phyloP scores from a whole-genome alignment of 2,888 invertebrate genomes.

The Lypha dubia region DNA sequence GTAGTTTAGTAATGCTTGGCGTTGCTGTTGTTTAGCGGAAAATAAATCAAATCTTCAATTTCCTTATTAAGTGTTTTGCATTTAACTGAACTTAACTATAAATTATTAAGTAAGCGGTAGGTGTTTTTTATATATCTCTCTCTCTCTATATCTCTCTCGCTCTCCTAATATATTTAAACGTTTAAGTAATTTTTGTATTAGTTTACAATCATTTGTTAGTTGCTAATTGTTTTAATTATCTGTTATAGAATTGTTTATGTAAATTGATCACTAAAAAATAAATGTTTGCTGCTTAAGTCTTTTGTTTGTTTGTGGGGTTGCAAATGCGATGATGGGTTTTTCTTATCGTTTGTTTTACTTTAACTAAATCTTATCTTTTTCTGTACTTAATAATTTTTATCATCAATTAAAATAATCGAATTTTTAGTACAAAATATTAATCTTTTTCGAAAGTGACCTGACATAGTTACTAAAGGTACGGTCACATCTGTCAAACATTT shows the following conservation, averaged over 20 bases:
- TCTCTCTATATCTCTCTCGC: too few relatives aligned
- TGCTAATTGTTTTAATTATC: slow-evolving; percentile 54
- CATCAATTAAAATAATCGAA: too few relatives aligned
- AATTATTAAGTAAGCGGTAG: slow-evolving; percentile 37
- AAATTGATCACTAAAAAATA: slow-evolving; percentile 32
- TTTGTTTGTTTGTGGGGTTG: slow-evolving; percentile 22
- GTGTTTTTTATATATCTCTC: too few relatives aligned
- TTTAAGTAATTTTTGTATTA: slow-evolving; percentile 25
- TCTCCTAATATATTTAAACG: background rate
- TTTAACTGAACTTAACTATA: slow-evolving; percentile 53
- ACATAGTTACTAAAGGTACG: too few relatives aligned
- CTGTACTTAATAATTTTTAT: too few relatives aligned
- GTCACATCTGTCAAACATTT: too few relatives aligned
- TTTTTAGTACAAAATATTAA: too few relatives aligned
- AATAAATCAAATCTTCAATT: slow-evolving; percentile 67
- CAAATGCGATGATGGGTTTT: background rate
- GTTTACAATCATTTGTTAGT: slow-evolving; percentile 54
- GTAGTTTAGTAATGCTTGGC: slow-evolving; percentile 51
- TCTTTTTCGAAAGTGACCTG: too few relatives aligned
- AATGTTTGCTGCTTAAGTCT: slow-evolving; percentile 50
- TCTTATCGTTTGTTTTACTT: background rate
- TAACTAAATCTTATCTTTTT: too few relatives aligned
- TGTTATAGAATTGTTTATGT: slow-evolving; percentile 33
- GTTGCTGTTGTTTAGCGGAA: slow-evolving; percentile 62
- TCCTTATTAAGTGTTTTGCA: slow-evolving; percentile 68